These are phyloP conservation scores for Pseudochaenichthys georgianus DNA, from an alignment of 2,797 vertebrate species.

Conservation along the genomic window DNA sequence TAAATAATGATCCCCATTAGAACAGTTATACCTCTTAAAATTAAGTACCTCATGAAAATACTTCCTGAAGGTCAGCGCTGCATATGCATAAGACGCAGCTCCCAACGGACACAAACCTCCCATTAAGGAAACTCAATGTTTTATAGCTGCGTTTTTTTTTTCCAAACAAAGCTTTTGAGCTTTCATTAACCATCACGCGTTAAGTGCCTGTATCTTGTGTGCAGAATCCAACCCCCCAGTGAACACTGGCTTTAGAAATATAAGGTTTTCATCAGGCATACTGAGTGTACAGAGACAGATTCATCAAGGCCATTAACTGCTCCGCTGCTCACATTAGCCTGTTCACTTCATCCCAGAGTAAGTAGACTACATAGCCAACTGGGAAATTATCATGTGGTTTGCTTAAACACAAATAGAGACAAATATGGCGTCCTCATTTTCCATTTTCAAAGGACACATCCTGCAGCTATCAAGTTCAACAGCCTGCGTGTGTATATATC, in stretches of 20 bases:
- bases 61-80: constrained; percentile 75
- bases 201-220: constrained; percentile 75
- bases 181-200: constrained; percentile 75
- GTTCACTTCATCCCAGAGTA: constrained; percentile 74
- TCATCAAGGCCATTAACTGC: constrained; percentile 81
- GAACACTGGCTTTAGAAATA: constrained; percentile 71
- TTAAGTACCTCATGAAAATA: constrained; percentile 75
- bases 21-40: constrained; percentile 71
- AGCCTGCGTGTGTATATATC: constrained; percentile 13
- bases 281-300: constrained; percentile 72
- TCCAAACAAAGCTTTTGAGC: constrained; percentile 63
- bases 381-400: constrained; percentile 80
- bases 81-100: constrained; percentile 63
- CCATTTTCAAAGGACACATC: constrained; percentile 65
- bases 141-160: constrained; percentile 58
- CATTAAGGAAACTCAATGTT: constrained; percentile 72
- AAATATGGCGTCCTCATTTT: constrained; percentile 78
- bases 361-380: constrained; percentile 76
- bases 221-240: constrained; percentile 66
- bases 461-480: constrained; percentile 53
- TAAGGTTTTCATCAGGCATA: constrained; percentile 74
- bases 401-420: constrained; percentile 80
- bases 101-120: constrained; percentile 66
- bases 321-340: constrained; percentile 69
- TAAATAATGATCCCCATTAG: constrained; percentile 74